phyloP scores from a whole-genome alignment of 2,113 vertebrate species.

The Oryzias celebensis region DNA sequence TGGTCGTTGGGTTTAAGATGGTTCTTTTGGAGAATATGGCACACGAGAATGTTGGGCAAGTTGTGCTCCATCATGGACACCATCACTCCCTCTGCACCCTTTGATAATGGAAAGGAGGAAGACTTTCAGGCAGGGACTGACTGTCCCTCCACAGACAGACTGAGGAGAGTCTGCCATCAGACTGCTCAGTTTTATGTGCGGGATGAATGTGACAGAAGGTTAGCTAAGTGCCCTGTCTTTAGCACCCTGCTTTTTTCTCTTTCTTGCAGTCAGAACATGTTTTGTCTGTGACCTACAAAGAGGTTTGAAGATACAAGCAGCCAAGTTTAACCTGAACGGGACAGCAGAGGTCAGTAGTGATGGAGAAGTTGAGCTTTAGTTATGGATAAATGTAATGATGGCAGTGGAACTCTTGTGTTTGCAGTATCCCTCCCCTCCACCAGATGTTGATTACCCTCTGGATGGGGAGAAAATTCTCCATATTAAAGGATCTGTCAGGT shows the following conservation, averaged over 20 bases:
- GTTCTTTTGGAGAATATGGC: too few relatives aligned
- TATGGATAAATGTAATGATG: neutral
- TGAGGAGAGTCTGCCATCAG: too few relatives aligned
- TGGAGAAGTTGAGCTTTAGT: neutral
- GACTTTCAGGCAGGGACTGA: too few relatives aligned
- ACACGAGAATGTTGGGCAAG: too few relatives aligned
- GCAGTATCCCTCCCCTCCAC: conserved; percentile 88
- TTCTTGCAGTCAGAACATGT: conserved; percentile 86
- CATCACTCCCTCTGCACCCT: too few relatives aligned
- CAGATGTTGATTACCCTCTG: conserved; percentile 92
- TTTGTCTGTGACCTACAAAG: conserved; percentile 95
- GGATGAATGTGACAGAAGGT: neutral
- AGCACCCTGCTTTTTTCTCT: neutral
- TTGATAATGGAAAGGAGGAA: too few relatives aligned
- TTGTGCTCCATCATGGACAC: too few relatives aligned
- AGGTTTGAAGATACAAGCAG: conserved; percentile 92
- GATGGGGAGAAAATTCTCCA: conserved; percentile 96
- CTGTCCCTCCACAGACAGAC: too few relatives aligned
- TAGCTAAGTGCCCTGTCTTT: too few relatives aligned
- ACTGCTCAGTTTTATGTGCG: too few relatives aligned
- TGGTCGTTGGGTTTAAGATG: too few relatives aligned
- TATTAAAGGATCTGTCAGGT: conserved; percentile 93
- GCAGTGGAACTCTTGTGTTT: conserved; percentile 7
- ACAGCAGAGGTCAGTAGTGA: conserved; percentile 81
- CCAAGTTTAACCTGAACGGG: conserved; percentile 93